Percentiles rank a stretch among this genome's conserved stretches.
Evolutionary conservation across 2,797 vertebrate genomes (phyloP).

Genomic region (Anolis apletophallus): DNA sequence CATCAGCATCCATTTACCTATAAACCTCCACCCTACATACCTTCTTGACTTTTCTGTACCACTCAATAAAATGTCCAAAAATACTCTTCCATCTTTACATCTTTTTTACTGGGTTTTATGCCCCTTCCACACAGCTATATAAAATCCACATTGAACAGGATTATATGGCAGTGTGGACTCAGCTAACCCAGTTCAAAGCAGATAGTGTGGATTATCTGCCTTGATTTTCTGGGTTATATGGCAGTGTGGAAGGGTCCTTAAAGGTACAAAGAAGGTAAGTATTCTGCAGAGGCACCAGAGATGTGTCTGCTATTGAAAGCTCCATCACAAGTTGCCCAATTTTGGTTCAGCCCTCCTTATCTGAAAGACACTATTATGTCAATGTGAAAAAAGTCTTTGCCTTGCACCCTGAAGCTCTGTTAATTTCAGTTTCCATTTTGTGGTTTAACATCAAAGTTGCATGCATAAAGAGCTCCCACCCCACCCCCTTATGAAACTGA

Average conservation of each 20-base stretch:
- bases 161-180: too few species aligned
- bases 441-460: conserved; percentile 7
- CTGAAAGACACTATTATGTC: neutral
- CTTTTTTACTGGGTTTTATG: too few species aligned
- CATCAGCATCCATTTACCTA: too few species aligned
- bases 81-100: neutral
- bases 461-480: neutral
- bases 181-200: too few species aligned
- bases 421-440: conserved; percentile 14
- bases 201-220: too few species aligned
- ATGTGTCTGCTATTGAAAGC: neutral
- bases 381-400: neutral
- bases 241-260: too few species aligned
- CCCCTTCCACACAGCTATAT: too few species aligned
- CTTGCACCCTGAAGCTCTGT: conserved; percentile 21
- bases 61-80: neutral
- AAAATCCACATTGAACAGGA: too few species aligned
- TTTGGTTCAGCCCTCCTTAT: neutral
- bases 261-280: neutral
- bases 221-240: too few species aligned
- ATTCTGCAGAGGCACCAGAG: neutral
- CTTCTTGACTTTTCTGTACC: neutral
- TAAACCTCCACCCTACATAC: neutral
- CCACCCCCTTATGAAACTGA: neutral
- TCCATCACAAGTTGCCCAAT: neutral